phyloP scores from a whole-genome alignment of 2,797 vertebrate genomes.

The Morelia viridis region DNA sequence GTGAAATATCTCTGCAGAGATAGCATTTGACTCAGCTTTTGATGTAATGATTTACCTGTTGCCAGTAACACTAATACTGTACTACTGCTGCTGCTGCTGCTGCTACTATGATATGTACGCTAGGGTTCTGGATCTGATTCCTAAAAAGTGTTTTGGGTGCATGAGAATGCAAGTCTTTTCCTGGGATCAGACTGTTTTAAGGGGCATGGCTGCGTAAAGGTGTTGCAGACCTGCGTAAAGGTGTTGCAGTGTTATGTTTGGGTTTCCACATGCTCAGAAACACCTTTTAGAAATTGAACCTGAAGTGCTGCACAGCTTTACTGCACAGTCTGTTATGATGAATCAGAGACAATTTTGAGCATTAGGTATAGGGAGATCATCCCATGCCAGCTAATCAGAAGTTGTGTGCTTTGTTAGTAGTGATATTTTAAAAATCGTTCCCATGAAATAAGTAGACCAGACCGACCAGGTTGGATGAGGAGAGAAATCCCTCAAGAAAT shows the following conservation, averaged over 20 bases:
- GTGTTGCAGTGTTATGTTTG: background rate
- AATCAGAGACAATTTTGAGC: background rate
- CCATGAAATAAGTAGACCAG: background rate
- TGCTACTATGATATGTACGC: background rate
- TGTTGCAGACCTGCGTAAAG: background rate
- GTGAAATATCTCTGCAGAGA: background rate
- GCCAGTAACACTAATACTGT: background rate
- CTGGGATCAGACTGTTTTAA: background rate
- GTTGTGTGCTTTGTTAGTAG: background rate
- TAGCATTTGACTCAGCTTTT: background rate
- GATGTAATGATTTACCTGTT: background rate
- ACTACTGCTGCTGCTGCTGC: background rate
- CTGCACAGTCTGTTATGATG: background rate
- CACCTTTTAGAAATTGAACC: background rate
- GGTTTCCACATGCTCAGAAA: background rate
- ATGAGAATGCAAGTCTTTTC: background rate
- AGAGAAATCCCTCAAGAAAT: background rate
- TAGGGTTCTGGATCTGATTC: background rate
- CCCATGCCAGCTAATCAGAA: background rate
- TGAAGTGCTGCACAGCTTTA: background rate
- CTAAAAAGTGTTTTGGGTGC: background rate
- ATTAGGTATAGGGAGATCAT: background rate
- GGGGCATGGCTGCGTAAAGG: background rate
- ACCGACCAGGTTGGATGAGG: background rate
- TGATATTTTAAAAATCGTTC: background rate